A percentile compares a stretch with the other conserved stretches of the same genome.
Conservation (phyloP, 2,888 invertebrate genomes). For the Carterocephalus palaemon region DNA sequence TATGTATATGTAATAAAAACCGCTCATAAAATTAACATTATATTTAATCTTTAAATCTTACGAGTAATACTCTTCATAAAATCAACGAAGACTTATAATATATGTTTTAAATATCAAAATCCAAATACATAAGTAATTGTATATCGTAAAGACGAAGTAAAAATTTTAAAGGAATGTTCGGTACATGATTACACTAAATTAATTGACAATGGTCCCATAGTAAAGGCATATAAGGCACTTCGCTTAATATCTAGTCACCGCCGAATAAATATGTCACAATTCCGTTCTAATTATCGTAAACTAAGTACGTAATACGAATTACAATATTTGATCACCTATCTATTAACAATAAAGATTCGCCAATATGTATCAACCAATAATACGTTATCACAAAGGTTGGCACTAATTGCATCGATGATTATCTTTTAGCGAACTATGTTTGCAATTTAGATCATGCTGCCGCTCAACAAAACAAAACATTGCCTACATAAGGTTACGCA, state of each 20-base stretch:
- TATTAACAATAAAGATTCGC: conserved; percentile 37
- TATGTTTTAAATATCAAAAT: conserved; percentile 57
- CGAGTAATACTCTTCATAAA: conserved; percentile 70
- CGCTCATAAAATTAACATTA: conserved; percentile 46
- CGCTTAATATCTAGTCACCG: conserved; percentile 28
- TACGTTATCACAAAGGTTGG: conserved; percentile 50
- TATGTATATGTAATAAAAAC: conserved; percentile 33
- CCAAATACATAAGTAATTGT: conserved; percentile 41
- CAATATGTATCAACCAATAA: conserved; percentile 39
- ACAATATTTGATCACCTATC: conserved; percentile 22
- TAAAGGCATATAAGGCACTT: conserved; percentile 64
- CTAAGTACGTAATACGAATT: conserved; percentile 52
- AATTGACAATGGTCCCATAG: conserved; percentile 62
- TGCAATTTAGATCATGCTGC: background rate
- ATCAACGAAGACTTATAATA: conserved; percentile 60
- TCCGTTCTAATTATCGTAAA: conserved; percentile 44
- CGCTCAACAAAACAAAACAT: background rate
- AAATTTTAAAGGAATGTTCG: conserved; percentile 70
- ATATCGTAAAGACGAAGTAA: conserved; percentile 52
- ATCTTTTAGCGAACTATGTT: conserved; percentile 1
- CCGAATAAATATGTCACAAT: conserved; percentile 27
- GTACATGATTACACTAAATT: conserved; percentile 51
- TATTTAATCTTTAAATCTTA: conserved; percentile 61
- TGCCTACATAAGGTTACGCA: too few relatives aligned
- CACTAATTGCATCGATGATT: conserved; percentile 36